A percentile compares a stretch with the other conserved stretches of the same genome.
These are phyloP conservation scores for Polyodon spathula DNA, from an alignment of 2,113 vertebrate genomes.

Conservation along the genomic window DNA sequence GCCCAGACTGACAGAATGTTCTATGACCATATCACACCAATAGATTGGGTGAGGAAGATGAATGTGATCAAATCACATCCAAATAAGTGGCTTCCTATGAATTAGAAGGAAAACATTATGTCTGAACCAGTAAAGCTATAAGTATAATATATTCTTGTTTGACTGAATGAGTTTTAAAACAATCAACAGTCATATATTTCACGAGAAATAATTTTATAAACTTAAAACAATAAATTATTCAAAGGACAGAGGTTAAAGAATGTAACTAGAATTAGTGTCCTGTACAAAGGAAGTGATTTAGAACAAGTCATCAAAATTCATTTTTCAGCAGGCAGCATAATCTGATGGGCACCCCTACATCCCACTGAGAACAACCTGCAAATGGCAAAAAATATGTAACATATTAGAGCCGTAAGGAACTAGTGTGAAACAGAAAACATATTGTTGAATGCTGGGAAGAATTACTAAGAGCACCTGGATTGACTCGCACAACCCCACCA, in stretches of 20 bases:
- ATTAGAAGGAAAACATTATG: no score
- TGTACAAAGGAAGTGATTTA: constrained; percentile 11
- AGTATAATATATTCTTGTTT: no score
- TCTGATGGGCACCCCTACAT: constrained; percentile 18
- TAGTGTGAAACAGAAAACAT: constrained; percentile 48
- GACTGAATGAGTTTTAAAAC: no score
- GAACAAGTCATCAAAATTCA: constrained; percentile 11
- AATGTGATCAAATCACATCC: no score
- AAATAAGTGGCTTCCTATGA: no score
- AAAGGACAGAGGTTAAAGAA: constrained; percentile 17
- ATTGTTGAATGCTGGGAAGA: constrained; percentile 51
- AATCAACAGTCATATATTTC: background rate
- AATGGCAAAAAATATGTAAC: constrained; percentile 24
- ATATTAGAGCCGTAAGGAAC: constrained; percentile 24
- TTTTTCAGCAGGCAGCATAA: constrained; percentile 12
- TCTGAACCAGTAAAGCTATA: no score
- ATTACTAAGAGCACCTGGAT: constrained; percentile 88
- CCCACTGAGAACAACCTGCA: constrained; percentile 2
- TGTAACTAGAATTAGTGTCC: constrained; percentile 18
- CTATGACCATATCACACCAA: no score
- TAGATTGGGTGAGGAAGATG: no score
- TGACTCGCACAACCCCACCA: constrained; percentile 56
- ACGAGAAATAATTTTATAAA: constrained; percentile 15
- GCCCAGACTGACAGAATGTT: no score
- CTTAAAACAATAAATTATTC: constrained; percentile 14